Evolutionary conservation across 2,888 invertebrate species (phyloP).

Genomic region (Brachyopa scutellaris): DNA sequence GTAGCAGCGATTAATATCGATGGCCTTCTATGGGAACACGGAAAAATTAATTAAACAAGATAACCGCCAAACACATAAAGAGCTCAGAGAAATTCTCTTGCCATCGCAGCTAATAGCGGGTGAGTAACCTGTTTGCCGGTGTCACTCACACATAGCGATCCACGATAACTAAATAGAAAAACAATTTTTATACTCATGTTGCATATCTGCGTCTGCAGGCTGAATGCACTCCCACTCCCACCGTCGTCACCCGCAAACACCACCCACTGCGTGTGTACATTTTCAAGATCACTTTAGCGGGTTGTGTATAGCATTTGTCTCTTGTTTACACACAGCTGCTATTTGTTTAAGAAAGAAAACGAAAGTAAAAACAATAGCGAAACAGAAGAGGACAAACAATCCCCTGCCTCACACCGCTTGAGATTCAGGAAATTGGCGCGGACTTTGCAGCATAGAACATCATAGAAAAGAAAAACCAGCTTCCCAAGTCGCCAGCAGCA

Average conservation of each 20-base stretch:
- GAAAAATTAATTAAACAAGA: conserved; percentile 36
- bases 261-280: too few species aligned
- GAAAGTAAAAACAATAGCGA: conserved; percentile 47
- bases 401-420: neutral
- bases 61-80: conserved; percentile 1
- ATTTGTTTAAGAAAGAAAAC: conserved; percentile 50
- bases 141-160: neutral
- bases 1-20: neutral
- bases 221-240: too few species aligned
- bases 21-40: conserved; percentile 36
- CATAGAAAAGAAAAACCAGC: conserved; percentile 29
- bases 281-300: conserved; percentile 56
- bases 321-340: conserved; percentile 7
- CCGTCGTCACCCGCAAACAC: too few species aligned
- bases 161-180: neutral
- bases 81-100: neutral
- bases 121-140: conserved; percentile 44
- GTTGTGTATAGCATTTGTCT: conserved; percentile 15
- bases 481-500: conserved; percentile 16
- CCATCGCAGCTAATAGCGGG: conserved; percentile 8
- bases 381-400: neutral
- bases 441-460: conserved; percentile 1
- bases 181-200: neutral
- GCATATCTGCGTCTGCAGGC: neutral
- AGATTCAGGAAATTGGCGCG: conserved; percentile 30